These are phyloP conservation scores for Dicerorhinus sumatrensis DNA, from an alignment of 2,113 vertebrate species.

Conservation along the genomic window DNA sequence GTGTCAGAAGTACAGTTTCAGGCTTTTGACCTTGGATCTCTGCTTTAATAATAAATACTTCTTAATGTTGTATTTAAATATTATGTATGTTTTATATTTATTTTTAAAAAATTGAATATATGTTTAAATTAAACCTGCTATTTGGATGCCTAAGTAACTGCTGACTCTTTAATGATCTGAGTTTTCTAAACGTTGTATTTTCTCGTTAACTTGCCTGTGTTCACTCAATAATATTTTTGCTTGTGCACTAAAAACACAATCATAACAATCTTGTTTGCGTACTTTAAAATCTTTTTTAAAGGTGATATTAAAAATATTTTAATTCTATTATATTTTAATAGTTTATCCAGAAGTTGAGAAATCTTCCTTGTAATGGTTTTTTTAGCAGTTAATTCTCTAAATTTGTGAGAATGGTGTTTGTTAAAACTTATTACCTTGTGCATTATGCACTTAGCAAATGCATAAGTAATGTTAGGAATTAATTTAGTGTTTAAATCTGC, in stretches of 20 bases:
- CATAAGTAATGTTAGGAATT: constrained; percentile 52
- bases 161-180: background rate
- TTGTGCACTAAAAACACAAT: constrained; percentile 1
- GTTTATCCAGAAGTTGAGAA: constrained; percentile 50
- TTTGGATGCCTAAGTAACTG: constrained; percentile 30
- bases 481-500: constrained; percentile 45
- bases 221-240: constrained; percentile 31
- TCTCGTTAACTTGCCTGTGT: constrained; percentile 17
- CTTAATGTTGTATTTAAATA: constrained; percentile 25
- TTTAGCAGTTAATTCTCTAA: constrained; percentile 43
- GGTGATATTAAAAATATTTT: constrained; percentile 40
- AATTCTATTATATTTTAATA: constrained; percentile 52
- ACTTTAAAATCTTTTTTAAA: constrained; percentile 11
- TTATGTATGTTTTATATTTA: background rate
- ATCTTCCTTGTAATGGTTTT: background rate
- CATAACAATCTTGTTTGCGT: background rate
- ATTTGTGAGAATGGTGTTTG: constrained; percentile 25
- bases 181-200: constrained; percentile 17
- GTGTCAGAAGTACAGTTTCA: background rate
- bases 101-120: background rate
- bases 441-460: background rate
- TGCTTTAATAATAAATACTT: constrained; percentile 17
- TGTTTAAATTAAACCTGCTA: constrained; percentile 19
- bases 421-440: constrained; percentile 26
- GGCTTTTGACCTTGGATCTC: constrained; percentile 11